Evolutionary conservation across 2,888 invertebrate genomes (phyloP).

Genomic region (Diarsia dahlii): DNA sequence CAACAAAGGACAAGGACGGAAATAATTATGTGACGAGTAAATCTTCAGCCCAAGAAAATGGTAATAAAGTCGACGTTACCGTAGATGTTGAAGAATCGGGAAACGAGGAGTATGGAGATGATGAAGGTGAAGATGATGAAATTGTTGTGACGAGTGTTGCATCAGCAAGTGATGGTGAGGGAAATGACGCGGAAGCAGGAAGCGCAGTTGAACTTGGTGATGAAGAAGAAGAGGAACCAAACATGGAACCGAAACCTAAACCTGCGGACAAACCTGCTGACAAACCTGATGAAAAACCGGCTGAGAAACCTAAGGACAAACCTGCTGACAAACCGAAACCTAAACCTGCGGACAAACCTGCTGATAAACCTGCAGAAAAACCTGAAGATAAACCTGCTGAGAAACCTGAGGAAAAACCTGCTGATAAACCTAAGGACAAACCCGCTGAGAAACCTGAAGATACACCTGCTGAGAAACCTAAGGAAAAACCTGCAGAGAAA

Average conservation of each 20-base stretch:
- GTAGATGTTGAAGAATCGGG: constrained; percentile 1
- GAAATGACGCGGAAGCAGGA: not conserved
- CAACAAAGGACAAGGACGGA: constrained; percentile 13
- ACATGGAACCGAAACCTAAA: not conserved
- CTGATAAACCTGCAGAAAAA: not conserved
- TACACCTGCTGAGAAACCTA: not conserved
- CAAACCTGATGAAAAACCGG: not conserved
- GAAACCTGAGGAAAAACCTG: not conserved
- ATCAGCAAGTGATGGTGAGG: not conserved
- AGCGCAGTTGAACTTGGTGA: not conserved
- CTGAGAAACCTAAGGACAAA: not conserved
- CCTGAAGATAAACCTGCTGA: not conserved
- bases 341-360: not conserved
- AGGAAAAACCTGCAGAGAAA: rapidly evolving
- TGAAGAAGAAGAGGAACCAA: not conserved
- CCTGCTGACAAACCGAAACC: no score
- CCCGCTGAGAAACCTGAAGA: not conserved
- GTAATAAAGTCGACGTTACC: not conserved
- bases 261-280: not conserved
- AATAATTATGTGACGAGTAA: constrained; percentile 14
- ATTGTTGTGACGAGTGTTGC: not conserved
- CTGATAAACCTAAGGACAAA: not conserved
- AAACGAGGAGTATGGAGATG: not conserved
- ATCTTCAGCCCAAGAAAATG: not conserved
- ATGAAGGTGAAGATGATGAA: not conserved